Percentiles rank a stretch among this genome's conserved stretches.
These are phyloP conservation scores for Excalfactoria chinensis DNA, from an alignment of 2,113 vertebrate genomes.

Conservation along the genomic window DNA sequence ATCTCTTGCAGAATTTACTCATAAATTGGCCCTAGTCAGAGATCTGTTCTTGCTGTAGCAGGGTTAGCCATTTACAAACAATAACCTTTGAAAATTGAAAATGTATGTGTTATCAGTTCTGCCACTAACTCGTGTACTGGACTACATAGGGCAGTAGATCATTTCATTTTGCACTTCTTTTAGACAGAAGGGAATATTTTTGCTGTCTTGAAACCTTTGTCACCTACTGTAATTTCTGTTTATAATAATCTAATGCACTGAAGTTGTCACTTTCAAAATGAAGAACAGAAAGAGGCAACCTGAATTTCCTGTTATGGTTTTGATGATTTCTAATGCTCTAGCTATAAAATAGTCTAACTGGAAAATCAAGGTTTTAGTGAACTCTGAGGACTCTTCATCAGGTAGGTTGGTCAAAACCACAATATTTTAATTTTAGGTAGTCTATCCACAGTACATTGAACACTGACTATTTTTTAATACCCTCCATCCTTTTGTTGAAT, in stretches of 20 bases:
- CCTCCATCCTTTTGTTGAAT: conserved; percentile 30
- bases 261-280: neutral
- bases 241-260: neutral
- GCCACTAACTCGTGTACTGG: neutral
- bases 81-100: neutral
- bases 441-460: conserved; percentile 64
- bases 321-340: conserved; percentile 77
- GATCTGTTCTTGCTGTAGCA: neutral
- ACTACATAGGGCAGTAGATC: neutral
- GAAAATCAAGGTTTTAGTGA: conserved; percentile 82
- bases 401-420: conserved; percentile 70
- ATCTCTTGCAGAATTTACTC: neutral
- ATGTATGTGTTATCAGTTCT: neutral
- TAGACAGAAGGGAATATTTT: neutral
- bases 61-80: neutral
- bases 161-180: neutral
- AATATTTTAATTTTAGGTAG: conserved; percentile 77
- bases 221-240: neutral
- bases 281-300: neutral
- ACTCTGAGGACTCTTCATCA: conserved; percentile 78
- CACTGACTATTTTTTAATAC: conserved; percentile 17
- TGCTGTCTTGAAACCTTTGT: neutral
- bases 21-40: neutral
- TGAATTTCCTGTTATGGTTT: conserved; percentile 68
- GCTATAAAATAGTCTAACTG: conserved; percentile 80